A percentile compares a stretch with the other conserved stretches of the same genome.
These are phyloP conservation scores for Busseola fusca DNA, from an alignment of 2,888 invertebrate species.

Conservation along the genomic window DNA sequence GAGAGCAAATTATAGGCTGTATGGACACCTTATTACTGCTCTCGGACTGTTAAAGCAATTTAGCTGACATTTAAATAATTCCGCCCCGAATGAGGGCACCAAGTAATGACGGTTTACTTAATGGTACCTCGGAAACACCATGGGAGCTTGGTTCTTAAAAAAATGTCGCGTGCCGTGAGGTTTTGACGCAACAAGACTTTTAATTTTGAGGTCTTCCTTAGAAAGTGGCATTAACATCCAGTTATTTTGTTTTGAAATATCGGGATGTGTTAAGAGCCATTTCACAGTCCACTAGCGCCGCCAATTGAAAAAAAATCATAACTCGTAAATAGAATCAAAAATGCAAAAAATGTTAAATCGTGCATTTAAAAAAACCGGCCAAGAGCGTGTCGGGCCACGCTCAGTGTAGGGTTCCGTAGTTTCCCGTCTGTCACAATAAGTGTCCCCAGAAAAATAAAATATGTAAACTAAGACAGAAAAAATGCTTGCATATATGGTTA, in stretches of 20 bases:
- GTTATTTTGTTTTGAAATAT: neutral
- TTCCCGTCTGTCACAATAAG: too few species aligned
- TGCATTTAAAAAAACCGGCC: too few species aligned
- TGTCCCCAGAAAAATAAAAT: too few species aligned
- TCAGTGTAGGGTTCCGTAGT: too few species aligned
- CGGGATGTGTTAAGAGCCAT: too few species aligned
- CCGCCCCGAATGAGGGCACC: constrained; percentile 78
- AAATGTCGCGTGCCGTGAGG: constrained; percentile 65
- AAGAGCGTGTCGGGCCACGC: too few species aligned
- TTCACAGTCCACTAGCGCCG: too few species aligned
- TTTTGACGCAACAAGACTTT: constrained; percentile 32
- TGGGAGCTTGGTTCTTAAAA: constrained; percentile 53
- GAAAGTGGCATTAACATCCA: constrained; percentile 31
- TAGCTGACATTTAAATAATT: constrained; percentile 89
- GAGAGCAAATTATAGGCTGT: constrained; percentile 85
- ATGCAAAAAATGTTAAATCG: too few species aligned
- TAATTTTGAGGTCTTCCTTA: constrained; percentile 37
- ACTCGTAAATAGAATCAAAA: too few species aligned
- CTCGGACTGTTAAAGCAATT: constrained; percentile 87
- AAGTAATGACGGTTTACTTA: constrained; percentile 79
- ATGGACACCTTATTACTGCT: constrained; percentile 86
- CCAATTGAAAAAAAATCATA: too few species aligned
- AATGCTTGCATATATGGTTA: too few species aligned
- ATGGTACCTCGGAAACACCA: constrained; percentile 71
- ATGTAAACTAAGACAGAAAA: too few species aligned